Evolutionary conservation across 2,888 invertebrate genomes (phyloP).

Genomic region (Nomada lathburiana): DNA sequence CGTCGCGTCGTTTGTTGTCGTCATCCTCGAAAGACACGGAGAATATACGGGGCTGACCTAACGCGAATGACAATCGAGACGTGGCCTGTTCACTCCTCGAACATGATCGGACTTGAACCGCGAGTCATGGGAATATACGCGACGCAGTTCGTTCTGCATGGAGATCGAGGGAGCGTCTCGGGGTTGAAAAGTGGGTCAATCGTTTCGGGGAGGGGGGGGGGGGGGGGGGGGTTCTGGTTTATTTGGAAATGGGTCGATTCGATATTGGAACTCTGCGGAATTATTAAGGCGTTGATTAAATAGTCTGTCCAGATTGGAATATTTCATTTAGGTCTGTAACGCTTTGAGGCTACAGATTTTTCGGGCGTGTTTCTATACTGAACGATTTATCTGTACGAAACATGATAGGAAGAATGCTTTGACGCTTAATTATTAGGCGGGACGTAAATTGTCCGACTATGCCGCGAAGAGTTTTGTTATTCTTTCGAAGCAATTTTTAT

Average conservation of each 20-base stretch:
- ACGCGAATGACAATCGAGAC: slow-evolving; percentile 46
- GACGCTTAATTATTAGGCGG: no score
- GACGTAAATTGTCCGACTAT: no score
- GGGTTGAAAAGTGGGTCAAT: not conserved
- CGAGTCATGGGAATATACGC: slow-evolving; percentile 15
- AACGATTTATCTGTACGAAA: not conserved
- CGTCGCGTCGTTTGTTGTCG: slow-evolving; percentile 26
- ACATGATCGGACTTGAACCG: slow-evolving; percentile 14
- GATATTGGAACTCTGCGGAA: not conserved
- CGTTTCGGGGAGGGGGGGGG: not conserved
- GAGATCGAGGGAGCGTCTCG: not conserved
- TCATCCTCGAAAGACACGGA: slow-evolving; percentile 43
- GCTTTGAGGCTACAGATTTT: not conserved
- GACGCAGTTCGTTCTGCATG: slow-evolving; percentile 2
- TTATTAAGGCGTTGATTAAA: not conserved
- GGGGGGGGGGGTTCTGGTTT: not conserved
- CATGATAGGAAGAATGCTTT: not conserved
- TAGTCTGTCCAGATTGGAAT: not conserved
- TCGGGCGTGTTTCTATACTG: not conserved
- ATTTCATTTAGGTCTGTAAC: not conserved
- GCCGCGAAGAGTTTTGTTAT: no score
- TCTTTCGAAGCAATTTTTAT: no score
- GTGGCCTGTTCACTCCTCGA: slow-evolving; percentile 5
- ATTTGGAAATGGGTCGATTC: not conserved
- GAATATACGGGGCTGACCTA: slow-evolving; percentile 53